Evolutionary conservation across 2,797 vertebrate genomes (phyloP), one percentile per base, ranked within the genome.

Genomic region (Myotis daubentonii): DNA sequence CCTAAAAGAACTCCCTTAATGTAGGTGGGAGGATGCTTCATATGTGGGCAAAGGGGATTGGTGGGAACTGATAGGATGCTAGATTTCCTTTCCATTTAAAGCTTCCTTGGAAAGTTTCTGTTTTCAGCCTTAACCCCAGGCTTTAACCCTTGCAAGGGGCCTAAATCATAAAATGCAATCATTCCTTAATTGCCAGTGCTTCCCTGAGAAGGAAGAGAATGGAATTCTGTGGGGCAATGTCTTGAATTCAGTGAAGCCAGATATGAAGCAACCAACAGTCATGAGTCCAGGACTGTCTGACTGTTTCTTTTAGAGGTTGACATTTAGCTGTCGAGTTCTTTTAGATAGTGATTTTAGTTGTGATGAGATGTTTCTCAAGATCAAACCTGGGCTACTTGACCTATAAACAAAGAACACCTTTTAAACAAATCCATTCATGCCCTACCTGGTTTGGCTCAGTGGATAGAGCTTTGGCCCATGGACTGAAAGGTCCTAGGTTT

Each of bases 211-310:
- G 36, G 20, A 28, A 72, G 79, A 71, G 57, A 78, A 81, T 65
- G 20, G 8, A 87, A 87, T 49, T 30, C 13, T 30, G 51, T 8
- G 71, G 9, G 15, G 13, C 17, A 66, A 72, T 51, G 22, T 83
- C 49, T 86, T 86, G 8, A 91, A 91, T 70, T 94, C 28, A 89
- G 25, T 74, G n/a, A 71, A 25, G 86, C 62, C 19, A 87, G 33
- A 33, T 62, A 88, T 8, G 22, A 86, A 87, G 19, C 2, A 88
- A 76, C 49, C 41, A 90, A 81, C 38, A 53, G 71, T 81, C n/a
- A 33, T 38, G 71, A 44, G 28, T 79, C 16, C 87, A 71, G 12
- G 23, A 89, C 38, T 55, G 76, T 65, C 0, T 65, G 76, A 53
- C 0, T 65, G 55, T 72, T 47, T 94, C 20, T 74, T 91, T 87